phyloP scores from a whole-genome alignment of 2,888 invertebrate species.

The Diadegma fenestrale region DNA sequence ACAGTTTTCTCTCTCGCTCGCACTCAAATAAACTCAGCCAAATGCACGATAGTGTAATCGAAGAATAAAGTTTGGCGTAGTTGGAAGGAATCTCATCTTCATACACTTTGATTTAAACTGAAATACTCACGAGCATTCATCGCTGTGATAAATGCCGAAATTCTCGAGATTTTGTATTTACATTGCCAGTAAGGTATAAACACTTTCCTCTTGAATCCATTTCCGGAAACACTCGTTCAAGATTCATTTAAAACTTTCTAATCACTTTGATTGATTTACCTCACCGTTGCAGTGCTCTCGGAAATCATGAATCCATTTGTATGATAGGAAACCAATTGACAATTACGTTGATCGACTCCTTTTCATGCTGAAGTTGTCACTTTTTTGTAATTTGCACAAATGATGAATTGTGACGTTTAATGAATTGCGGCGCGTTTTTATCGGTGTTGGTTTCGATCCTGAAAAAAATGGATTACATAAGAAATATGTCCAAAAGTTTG shows the following conservation, averaged over 20 bases:
- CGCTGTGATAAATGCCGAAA: not conserved
- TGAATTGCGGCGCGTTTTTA: too few relatives aligned
- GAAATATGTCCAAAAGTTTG: not conserved
- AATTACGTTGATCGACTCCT: not conserved
- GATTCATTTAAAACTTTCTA: slow-evolving; percentile 10
- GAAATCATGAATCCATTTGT: not conserved
- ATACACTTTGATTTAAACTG: slow-evolving; percentile 12
- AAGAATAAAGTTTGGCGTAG: slow-evolving; percentile 33
- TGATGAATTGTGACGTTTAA: not conserved
- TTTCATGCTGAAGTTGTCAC: not conserved
- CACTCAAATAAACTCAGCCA: not conserved
- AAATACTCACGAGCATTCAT: not conserved
- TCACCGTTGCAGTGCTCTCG: not conserved
- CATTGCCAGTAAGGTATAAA: not conserved
- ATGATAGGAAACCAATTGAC: not conserved
- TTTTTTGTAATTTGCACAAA: not conserved
- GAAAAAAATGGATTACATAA: not conserved
- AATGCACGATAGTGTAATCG: slow-evolving; percentile 16
- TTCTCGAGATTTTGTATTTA: slow-evolving; percentile 4
- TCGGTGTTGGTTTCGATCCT: too few relatives aligned
- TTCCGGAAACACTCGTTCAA: not conserved
- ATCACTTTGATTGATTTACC: not conserved
- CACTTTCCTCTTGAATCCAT: not conserved
- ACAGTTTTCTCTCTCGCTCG: slow-evolving; percentile 21
- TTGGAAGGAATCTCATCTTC: slow-evolving; percentile 8